Evolutionary conservation across 2,113 vertebrate genomes (phyloP).

Genomic region (Eurystomus gularis): DNA sequence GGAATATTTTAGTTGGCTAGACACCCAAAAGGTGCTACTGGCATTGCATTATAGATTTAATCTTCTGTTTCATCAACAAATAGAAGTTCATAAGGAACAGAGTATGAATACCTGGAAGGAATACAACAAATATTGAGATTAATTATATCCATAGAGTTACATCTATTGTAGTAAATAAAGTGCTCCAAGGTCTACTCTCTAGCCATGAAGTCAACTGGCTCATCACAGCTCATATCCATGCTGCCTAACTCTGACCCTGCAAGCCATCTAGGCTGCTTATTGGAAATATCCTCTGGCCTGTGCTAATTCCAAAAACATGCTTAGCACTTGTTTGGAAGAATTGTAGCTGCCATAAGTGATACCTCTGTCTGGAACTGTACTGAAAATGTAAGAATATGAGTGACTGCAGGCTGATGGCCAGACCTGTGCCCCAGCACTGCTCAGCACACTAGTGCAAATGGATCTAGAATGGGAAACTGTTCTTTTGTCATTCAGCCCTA

Average conservation of each 20-base stretch:
- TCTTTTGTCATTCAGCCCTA: not conserved
- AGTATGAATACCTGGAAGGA: not conserved
- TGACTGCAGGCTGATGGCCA: not conserved
- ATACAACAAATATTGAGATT: not conserved
- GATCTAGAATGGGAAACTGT: not conserved
- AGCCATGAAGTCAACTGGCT: not conserved
- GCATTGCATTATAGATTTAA: not conserved
- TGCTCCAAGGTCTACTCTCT: not conserved
- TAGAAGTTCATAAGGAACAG: not conserved
- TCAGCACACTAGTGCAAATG: not conserved
- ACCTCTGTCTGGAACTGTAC: not conserved
- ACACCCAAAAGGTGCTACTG: not conserved
- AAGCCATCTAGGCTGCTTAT: not conserved
- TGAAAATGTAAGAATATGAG: not conserved
- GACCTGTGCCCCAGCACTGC: not conserved
- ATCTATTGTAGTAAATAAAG: not conserved
- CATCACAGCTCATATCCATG: not conserved
- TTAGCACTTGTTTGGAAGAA: not conserved
- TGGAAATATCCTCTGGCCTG: not conserved
- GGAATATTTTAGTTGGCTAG: not conserved
- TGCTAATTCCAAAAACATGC: not conserved
- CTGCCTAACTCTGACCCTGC: not conserved
- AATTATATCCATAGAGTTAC: not conserved
- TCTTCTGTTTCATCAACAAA: not conserved
- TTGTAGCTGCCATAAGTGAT: fast-evolving